Evolutionary conservation across 2,888 invertebrate genomes (phyloP).

Genomic region (Sphaeridia pumilis): DNA sequence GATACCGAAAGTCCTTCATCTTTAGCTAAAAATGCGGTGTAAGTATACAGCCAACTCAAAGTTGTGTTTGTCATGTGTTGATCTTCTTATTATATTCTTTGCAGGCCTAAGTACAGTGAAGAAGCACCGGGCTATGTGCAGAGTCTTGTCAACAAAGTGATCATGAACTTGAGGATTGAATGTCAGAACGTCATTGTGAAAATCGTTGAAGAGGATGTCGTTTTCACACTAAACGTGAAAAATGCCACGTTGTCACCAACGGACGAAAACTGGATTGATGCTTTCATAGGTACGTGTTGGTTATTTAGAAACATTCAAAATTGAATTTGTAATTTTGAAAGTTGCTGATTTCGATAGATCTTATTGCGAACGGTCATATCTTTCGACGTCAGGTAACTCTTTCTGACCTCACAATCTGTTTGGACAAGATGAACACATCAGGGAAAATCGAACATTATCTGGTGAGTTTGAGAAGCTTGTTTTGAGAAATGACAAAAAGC

Average conservation of each 20-base stretch:
- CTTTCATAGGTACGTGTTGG: no score
- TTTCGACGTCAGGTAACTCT: constrained; percentile 65
- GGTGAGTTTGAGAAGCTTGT: no score
- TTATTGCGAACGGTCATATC: constrained; percentile 47
- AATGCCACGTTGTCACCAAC: constrained; percentile 68
- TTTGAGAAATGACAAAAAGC: no score
- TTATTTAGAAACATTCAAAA: no score
- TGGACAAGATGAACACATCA: constrained; percentile 78
- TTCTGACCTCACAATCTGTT: constrained; percentile 79
- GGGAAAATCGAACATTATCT: constrained; percentile 89
- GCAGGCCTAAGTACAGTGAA: constrained; percentile 37
- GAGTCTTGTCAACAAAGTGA: constrained; percentile 72
- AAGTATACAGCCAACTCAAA: no score
- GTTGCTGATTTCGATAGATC: no score
- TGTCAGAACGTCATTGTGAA: constrained; percentile 91
- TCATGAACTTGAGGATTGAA: constrained; percentile 80
- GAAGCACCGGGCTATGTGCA: constrained; percentile 75
- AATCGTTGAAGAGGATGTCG: constrained; percentile 92
- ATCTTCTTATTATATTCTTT: no score
- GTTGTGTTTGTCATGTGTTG: no score
- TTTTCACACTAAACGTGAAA: constrained; percentile 84
- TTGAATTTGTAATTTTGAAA: constrained; percentile 6
- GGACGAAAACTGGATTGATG: constrained; percentile 68
- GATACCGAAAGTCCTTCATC: background rate
- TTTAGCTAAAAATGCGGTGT: background rate